Evolutionary conservation across 2,888 invertebrate genomes (phyloP), one percentile per base, ranked within the genome.

Genomic region (Pemphredon lugubris): DNA sequence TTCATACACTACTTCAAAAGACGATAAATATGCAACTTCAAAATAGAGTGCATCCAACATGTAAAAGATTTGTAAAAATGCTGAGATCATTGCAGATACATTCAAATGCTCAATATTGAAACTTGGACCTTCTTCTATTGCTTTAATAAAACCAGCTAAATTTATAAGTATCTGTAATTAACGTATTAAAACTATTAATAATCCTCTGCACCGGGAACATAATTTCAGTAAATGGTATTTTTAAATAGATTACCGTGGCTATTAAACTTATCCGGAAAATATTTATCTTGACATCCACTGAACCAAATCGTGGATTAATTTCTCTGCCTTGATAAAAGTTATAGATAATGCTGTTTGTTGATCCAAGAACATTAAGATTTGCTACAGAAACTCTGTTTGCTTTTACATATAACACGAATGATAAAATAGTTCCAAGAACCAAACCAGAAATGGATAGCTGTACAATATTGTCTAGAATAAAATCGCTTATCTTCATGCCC

Each of bases 311-410:
- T 0, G 95, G 95, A 90, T 95, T 94, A 42, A 94, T 89, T 89
- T 96, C 95, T 82, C 93, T 90, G 1, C 96, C 96, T 90, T 94
- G 92, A 88, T 94, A 95, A 87, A 94, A 95, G 83, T 94, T 94
- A 87, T 95, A 94, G 47, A 95, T 84, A 32, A 88, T 63, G 86
- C 92, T 93, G 50, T 94, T 93, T 70, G 93, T 93, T 45, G 92
- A 91, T 40, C 92, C 94, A 83, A 93, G 92, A 2, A 92, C 90
- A 86, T 95, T 94, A 5, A 93, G 90, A 37, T 91, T 90, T 55
- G 90, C 90, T 2, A 92, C 87, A 1, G 93, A 90, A 7, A 91
- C 90, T 63, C 91, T 91, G 42, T 90, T 89, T 60, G 93, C 93
- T 79, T 92, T 93, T 9, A 93, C 58, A 85, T 92, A 94, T 50